A percentile compares a stretch with the other conserved stretches of the same genome.
Evolutionary conservation across 2,113 vertebrate genomes (phyloP).

Genomic region (Cyprinodon variegatus): DNA sequence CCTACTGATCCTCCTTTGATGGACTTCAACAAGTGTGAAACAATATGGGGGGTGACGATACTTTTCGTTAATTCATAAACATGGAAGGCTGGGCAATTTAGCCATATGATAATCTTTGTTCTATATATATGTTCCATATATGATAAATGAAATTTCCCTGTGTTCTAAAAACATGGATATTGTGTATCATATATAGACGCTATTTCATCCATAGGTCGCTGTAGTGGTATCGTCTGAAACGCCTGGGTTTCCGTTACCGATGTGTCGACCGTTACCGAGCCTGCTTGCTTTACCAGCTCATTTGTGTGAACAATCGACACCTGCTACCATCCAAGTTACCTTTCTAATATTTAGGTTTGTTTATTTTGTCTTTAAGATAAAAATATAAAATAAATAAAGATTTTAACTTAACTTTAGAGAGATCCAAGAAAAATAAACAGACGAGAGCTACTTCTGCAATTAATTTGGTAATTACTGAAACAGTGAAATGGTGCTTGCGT

Average conservation of each 20-base stretch:
- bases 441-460: too few species aligned
- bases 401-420: neutral
- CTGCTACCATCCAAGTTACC: neutral
- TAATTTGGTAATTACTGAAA: too few species aligned
- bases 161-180: neutral
- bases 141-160: neutral
- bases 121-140: neutral
- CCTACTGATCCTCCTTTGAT: too few species aligned
- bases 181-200: accelerated
- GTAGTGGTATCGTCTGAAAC: slow-evolving; percentile 73
- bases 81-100: neutral
- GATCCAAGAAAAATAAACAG: neutral
- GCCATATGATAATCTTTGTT: accelerated
- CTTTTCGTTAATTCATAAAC: neutral
- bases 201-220: slow-evolving; percentile 11
- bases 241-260: slow-evolving; percentile 76
- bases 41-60: neutral
- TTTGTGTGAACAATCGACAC: neutral
- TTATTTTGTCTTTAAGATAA: too few species aligned
- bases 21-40: slow-evolving; percentile 27
- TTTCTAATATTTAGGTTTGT: neutral
- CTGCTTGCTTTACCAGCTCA: neutral
- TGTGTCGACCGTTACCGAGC: neutral
- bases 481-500: too few species aligned
- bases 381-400: neutral